A percentile compares a stretch with the other conserved stretches of the same genome.
Evolutionary conservation across 2,797 vertebrate species (phyloP).

Genomic region (Acanthurus tractus): DNA sequence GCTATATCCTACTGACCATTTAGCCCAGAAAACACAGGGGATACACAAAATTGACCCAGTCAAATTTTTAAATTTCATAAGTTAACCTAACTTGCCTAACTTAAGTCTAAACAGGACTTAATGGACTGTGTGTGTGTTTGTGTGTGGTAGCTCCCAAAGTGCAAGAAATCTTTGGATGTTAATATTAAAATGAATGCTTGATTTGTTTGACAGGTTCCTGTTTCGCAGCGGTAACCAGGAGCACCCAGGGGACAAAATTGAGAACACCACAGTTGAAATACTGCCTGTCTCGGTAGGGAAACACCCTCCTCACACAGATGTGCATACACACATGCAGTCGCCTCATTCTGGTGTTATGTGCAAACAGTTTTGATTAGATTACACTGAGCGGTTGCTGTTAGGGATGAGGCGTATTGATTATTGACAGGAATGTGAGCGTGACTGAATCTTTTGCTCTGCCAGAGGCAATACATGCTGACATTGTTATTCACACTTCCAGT

Average conservation of each 20-base stretch:
- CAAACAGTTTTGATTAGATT: conserved; percentile 64
- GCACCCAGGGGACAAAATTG: conserved; percentile 95
- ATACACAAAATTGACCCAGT: not conserved
- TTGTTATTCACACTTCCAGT: conserved; percentile 8
- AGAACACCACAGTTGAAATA: conserved; percentile 96
- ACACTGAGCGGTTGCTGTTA: conserved; percentile 52
- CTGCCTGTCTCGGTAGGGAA: conserved; percentile 91
- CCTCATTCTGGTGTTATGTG: conserved; percentile 44
- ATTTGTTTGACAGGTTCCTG: conserved; percentile 89
- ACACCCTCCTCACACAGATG: conserved; percentile 14
- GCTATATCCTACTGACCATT: not conserved
- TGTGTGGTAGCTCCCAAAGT: conserved; percentile 5
- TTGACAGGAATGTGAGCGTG: conserved; percentile 62
- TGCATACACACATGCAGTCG: conserved; percentile 14
- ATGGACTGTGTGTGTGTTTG: not conserved
- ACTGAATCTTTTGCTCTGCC: conserved; percentile 45
- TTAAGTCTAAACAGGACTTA: not conserved
- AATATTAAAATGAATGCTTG: conserved; percentile 38
- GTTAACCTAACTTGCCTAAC: not conserved
- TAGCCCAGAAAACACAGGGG: not conserved
- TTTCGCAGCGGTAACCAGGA: conserved; percentile 98
- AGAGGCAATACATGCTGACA: conserved; percentile 41
- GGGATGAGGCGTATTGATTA: conserved; percentile 69
- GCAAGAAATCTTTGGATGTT: conserved; percentile 19
- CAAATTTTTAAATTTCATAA: not conserved